Evolutionary conservation across 2,888 invertebrate species (phyloP).

Genomic region (Scotopteryx bipunctaria): DNA sequence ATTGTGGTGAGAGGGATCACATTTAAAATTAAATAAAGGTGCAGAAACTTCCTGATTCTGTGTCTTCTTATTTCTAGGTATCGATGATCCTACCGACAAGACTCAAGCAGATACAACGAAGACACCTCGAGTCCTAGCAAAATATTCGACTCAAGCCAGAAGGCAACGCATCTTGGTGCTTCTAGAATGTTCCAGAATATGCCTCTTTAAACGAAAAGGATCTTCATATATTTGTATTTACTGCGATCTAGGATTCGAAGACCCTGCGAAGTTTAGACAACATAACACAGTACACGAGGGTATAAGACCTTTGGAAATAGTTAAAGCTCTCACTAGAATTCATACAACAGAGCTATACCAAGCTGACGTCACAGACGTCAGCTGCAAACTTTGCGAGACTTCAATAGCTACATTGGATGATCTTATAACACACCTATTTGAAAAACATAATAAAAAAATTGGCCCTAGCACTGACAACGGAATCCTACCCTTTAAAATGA

Average conservation of each 20-base stretch:
- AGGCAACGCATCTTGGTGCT: slow-evolving; percentile 51
- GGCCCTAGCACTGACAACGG: slow-evolving; percentile 5
- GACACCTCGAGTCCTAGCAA: not conserved
- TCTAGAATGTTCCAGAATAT: slow-evolving; percentile 21
- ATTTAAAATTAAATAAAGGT: not conserved
- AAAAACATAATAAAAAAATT: slow-evolving; percentile 22
- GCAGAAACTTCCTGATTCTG: slow-evolving; percentile 5
- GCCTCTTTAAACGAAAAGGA: slow-evolving; percentile 13
- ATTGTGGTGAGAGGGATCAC: no score
- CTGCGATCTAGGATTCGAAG: slow-evolving; percentile 47
- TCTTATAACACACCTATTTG: slow-evolving; percentile 20
- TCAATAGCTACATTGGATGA: slow-evolving; percentile 3
- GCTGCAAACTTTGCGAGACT: slow-evolving; percentile 25
- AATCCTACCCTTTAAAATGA: slow-evolving; percentile 23
- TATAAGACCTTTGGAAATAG: slow-evolving; percentile 5
- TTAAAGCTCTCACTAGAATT: not conserved
- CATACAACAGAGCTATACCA: slow-evolving; percentile 7
- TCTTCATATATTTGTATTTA: slow-evolving; percentile 43
- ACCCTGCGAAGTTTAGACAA: slow-evolving; percentile 16
- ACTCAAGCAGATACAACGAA: slow-evolving; percentile 15
- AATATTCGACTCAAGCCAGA: slow-evolving; percentile 49
- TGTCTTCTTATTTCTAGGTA: slow-evolving; percentile 74
- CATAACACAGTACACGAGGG: slow-evolving; percentile 12
- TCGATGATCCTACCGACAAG: slow-evolving; percentile 42
- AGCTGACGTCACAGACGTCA: slow-evolving; percentile 25